phyloP scores from a whole-genome alignment of 2,888 invertebrate genomes.

The Acrocera orbiculus region DNA sequence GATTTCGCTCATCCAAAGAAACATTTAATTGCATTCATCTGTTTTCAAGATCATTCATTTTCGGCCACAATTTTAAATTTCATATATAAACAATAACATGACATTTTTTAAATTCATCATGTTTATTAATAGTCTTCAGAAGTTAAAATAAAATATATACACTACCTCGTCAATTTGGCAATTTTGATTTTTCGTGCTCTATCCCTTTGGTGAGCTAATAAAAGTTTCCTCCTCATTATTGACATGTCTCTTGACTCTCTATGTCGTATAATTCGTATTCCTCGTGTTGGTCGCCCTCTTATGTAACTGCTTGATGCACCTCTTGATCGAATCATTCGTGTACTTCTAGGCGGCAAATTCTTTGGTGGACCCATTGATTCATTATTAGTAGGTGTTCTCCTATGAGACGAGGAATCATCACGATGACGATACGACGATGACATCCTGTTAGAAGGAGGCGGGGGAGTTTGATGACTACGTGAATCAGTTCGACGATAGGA shows the following conservation, averaged over 20 bases:
- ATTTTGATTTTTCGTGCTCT: slow-evolving; percentile 28
- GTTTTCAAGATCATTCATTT: too few species aligned
- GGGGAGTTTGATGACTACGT: slow-evolving; percentile 17
- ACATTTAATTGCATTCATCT: too few species aligned
- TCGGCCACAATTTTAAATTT: too few species aligned
- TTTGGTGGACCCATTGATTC: slow-evolving; percentile 29
- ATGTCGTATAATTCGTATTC: slow-evolving; percentile 18
- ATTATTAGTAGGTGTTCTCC: slow-evolving; percentile 9
- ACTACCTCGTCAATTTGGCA: slow-evolving; percentile 31
- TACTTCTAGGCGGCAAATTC: slow-evolving; percentile 21
- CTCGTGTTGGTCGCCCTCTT: slow-evolving; percentile 15
- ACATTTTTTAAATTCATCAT: too few species aligned
- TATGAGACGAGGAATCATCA: slow-evolving; percentile 8
- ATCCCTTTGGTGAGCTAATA: slow-evolving; percentile 29
- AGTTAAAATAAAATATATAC: slow-evolving; percentile 11
- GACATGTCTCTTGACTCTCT: slow-evolving; percentile 25
- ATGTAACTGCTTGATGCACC: slow-evolving; percentile 19
- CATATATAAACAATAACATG: too few species aligned
- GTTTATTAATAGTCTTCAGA: too few species aligned
- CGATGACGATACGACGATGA: slow-evolving; percentile 17
- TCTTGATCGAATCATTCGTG: slow-evolving; percentile 15
- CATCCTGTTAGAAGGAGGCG: slow-evolving; percentile 18
- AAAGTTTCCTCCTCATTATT: slow-evolving; percentile 27
- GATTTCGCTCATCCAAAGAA: too few species aligned
- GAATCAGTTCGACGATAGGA: slow-evolving; percentile 26